A percentile compares a stretch with the other conserved stretches of the same genome.
These are phyloP conservation scores for Paramacrobiotus metropolitanus DNA, from an alignment of 1,140 invertebrate genomes.

Conservation along the genomic window DNA sequence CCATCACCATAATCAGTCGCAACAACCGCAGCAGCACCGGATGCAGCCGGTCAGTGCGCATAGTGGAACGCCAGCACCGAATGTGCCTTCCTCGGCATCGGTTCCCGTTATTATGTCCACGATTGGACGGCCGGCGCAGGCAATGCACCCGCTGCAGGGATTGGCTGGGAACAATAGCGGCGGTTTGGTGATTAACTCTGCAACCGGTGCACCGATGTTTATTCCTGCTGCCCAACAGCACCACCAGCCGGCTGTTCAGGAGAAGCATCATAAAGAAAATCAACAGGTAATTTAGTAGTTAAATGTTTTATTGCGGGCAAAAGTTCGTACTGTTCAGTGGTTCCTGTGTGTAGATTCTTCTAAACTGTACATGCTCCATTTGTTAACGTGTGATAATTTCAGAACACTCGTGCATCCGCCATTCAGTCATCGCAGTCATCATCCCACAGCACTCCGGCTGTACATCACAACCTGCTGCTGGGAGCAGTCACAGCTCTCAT, in stretches of 20 bases:
- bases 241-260: background rate
- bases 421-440: background rate
- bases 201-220: background rate
- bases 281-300: background rate
- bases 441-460: background rate
- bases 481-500: no score
- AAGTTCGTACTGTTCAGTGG: no score
- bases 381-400: no score
- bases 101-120: background rate
- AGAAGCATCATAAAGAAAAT: no score
- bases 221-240: background rate
- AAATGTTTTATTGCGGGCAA: no score
- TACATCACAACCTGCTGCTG: no score
- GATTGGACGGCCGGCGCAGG: background rate
- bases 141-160: background rate
- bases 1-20: slow-evolving; percentile 10
- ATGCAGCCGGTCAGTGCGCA: slow-evolving; percentile 10
- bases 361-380: no score
- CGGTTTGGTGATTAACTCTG: background rate
- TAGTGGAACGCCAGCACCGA: slow-evolving; percentile 2
- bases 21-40: slow-evolving; percentile 9
- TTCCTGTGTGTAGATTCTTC: no score
- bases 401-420: no score
- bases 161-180: background rate
- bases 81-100: background rate